Conservation (phyloP, 2,797 vertebrate species). For the Erethizon dorsatum region DNA sequence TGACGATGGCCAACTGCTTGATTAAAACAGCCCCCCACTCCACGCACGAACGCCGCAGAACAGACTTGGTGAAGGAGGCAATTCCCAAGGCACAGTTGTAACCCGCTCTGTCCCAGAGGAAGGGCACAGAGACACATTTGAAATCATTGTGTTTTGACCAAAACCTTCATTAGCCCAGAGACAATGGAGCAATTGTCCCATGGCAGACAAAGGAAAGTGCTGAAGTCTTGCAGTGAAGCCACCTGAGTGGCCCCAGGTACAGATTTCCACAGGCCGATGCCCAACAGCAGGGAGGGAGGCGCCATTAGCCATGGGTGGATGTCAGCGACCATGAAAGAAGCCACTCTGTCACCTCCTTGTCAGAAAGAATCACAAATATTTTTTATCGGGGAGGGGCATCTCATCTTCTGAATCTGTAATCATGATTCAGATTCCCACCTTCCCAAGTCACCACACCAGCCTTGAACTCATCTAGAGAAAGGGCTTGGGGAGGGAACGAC, state of each 20-base stretch:
- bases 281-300: not conserved
- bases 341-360: not conserved
- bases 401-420: not conserved
- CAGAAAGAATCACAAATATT: not conserved
- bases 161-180: constrained; percentile 65
- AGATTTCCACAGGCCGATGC: not conserved
- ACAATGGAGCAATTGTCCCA: constrained; percentile 57
- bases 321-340: not conserved
- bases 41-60: not conserved
- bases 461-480: not conserved
- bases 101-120: not conserved
- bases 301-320: not conserved
- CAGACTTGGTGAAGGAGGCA: not conserved
- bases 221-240: not conserved
- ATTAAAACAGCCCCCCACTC: not conserved
- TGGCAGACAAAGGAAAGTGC: constrained; percentile 31
- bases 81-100: not conserved
- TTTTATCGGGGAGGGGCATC: not conserved
- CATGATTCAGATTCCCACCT: constrained; percentile 8
- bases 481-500: not conserved
- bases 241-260: constrained; percentile 35
- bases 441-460: not conserved
- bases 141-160: constrained; percentile 60
- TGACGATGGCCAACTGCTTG: not conserved
- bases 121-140: constrained; percentile 54